Conservation (phyloP, 2,113 vertebrate genomes). For the Gymnorhina tibicen region DNA sequence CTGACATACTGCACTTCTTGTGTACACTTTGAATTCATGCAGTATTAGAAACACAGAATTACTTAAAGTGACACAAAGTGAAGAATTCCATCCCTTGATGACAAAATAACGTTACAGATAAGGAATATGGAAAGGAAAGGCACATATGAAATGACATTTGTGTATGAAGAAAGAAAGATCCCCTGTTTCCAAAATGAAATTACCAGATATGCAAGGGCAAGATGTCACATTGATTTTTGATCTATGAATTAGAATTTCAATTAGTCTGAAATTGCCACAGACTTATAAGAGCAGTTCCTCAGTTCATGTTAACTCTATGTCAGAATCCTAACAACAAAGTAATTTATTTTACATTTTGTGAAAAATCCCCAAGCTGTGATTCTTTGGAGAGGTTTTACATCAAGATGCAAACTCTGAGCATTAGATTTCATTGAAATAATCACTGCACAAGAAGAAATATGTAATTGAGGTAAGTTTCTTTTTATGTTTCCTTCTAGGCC, state of each 20-base stretch:
- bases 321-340: neutral
- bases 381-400: neutral
- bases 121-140: neutral
- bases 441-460: neutral
- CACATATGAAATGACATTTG: neutral
- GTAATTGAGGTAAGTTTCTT: neutral
- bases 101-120: neutral
- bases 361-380: neutral
- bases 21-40: neutral
- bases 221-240: neutral
- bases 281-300: neutral
- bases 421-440: neutral
- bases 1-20: neutral
- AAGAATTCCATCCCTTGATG: neutral
- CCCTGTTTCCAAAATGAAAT: neutral
- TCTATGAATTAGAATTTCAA: neutral
- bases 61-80: neutral
- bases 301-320: neutral
- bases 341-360: neutral
- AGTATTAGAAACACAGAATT: neutral
- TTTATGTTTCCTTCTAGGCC: neutral
- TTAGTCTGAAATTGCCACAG: neutral
- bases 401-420: neutral
- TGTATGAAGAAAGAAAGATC: neutral
- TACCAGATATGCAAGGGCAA: neutral